Evolutionary conservation across 2,888 invertebrate species (phyloP).

Genomic region (Tethea ocularis): DNA sequence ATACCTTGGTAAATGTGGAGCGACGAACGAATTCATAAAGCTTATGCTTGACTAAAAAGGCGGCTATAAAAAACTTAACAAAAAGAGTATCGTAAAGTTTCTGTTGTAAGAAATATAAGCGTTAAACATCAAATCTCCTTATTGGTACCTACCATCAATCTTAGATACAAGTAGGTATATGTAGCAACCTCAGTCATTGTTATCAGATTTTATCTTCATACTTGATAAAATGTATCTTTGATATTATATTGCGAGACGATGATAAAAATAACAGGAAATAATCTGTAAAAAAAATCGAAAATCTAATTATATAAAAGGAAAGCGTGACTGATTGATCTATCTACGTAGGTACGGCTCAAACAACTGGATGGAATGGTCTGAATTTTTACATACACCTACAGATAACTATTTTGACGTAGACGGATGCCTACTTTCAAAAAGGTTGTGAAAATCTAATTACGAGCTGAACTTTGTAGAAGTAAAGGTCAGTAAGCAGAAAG

Average conservation of each 20-base stretch:
- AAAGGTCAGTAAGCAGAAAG: background rate
- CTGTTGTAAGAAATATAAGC: conserved; percentile 10
- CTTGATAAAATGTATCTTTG: conserved; percentile 44
- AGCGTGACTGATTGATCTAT: too few species aligned
- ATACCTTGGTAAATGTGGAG: background rate
- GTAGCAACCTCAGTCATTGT: conserved; percentile 20
- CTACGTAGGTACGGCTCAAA: too few species aligned
- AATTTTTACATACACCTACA: too few species aligned
- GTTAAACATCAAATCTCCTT: conserved; percentile 8
- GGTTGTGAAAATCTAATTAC: background rate
- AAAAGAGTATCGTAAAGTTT: background rate
- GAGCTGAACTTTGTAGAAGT: background rate
- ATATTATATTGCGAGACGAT: conserved; percentile 37
- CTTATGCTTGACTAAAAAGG: background rate
- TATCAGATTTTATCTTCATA: conserved; percentile 37
- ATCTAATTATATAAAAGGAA: too few species aligned
- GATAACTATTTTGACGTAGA: background rate
- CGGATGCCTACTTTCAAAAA: background rate
- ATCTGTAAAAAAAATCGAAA: conserved; percentile 19
- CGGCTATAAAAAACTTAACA: conserved; percentile 6
- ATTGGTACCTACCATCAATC: conserved; percentile 17
- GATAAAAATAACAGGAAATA: conserved; percentile 28
- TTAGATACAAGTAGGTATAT: background rate
- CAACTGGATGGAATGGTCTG: too few species aligned
- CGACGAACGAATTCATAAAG: background rate